phyloP scores from a whole-genome alignment of 2,113 vertebrate species.

The Atractosteus spatula region DNA sequence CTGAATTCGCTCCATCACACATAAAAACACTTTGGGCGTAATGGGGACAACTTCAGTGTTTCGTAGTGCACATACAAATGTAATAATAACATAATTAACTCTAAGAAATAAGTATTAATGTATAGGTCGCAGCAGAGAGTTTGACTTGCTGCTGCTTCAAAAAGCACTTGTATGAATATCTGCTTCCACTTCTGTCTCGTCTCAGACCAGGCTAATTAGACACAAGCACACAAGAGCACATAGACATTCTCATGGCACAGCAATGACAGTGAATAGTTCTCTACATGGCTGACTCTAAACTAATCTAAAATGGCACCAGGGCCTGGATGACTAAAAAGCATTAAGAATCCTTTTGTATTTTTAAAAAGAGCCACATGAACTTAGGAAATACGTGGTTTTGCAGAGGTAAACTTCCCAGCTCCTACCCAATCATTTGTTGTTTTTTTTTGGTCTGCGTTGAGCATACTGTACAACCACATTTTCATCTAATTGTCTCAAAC shows the following conservation, averaged over 20 bases:
- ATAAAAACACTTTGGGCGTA: too few relatives aligned
- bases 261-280: conserved; percentile 39
- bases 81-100: conserved; percentile 68
- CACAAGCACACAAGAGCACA: conserved; percentile 43
- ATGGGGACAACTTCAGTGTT: too few relatives aligned
- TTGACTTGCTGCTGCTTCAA: conserved; percentile 71
- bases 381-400: neutral
- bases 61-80: too few relatives aligned
- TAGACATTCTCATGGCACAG: conserved; percentile 49
- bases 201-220: conserved; percentile 51
- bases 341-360: neutral
- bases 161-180: conserved; percentile 51
- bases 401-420: neutral
- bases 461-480: neutral
- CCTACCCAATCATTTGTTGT: neutral
- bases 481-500: too few relatives aligned
- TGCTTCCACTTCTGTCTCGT: conserved; percentile 9
- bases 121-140: conserved; percentile 42
- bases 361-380: neutral
- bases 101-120: conserved; percentile 76
- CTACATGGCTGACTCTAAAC: neutral
- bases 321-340: neutral
- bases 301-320: neutral
- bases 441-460: conserved; percentile 7
- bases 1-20: too few relatives aligned